phyloP scores from a whole-genome alignment of 1,140 invertebrate species.

The Trinorchestia longiramus region DNA sequence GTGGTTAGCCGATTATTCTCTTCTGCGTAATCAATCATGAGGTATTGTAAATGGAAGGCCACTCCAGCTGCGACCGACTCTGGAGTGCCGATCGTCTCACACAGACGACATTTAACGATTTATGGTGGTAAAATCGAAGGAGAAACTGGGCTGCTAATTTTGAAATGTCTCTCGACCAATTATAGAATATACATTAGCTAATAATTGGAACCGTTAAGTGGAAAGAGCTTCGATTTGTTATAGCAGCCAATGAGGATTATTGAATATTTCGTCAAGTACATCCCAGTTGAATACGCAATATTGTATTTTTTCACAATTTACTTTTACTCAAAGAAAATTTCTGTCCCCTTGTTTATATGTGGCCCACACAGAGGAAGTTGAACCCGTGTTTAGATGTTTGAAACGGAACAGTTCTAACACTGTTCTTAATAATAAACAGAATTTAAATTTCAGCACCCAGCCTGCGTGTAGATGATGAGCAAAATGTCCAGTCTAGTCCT shows the following conservation, averaged over 20 bases:
- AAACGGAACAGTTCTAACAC: too few species aligned
- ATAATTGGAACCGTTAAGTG: not conserved
- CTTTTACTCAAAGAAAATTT: too few species aligned
- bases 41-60: not conserved
- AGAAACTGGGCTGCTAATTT: not conserved
- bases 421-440: too few species aligned
- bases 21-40: not conserved
- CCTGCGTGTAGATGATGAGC: too few species aligned
- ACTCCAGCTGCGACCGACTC: not conserved
- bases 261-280: not conserved
- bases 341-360: too few species aligned
- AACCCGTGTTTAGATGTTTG: too few species aligned
- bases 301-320: not conserved
- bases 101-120: not conserved
- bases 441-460: too few species aligned
- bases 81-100: not conserved
- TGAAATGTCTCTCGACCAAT: not conserved
- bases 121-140: not conserved
- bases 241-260: not conserved
- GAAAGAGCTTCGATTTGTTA: not conserved
- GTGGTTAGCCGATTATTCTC: not conserved
- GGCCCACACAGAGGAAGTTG: too few species aligned
- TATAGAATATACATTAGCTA: not conserved
- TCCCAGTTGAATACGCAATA: not conserved
- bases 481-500: too few species aligned